These are phyloP conservation scores for Choristoneura rosaceana DNA, from an alignment of 2,888 invertebrate species.

Conservation along the genomic window DNA sequence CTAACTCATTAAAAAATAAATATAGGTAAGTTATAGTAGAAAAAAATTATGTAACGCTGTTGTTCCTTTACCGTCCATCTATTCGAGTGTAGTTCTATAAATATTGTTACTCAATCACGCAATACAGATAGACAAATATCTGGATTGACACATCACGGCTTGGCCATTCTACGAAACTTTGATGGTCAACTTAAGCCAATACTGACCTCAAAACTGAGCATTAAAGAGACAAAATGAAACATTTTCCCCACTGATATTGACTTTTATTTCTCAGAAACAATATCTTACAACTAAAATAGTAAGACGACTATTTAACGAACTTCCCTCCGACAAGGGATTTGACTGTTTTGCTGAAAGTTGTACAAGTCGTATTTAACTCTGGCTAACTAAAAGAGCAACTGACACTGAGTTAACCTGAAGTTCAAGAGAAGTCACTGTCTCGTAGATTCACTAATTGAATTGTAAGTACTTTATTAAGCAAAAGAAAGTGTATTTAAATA, in stretches of 20 bases:
- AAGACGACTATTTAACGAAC: not conserved
- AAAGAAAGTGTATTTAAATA: not conserved
- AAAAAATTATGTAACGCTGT: too few relatives aligned
- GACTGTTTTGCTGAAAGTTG: slow-evolving; percentile 7
- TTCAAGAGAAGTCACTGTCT: slow-evolving; percentile 60
- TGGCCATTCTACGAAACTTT: too few relatives aligned
- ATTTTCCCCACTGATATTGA: not conserved
- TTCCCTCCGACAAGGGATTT: slow-evolving; percentile 5
- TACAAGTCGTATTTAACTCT: slow-evolving; percentile 13
- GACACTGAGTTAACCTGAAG: slow-evolving; percentile 8
- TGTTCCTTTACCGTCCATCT: too few relatives aligned
- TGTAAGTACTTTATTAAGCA: slow-evolving; percentile 1
- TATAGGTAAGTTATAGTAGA: too few relatives aligned
- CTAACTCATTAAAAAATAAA: too few relatives aligned
- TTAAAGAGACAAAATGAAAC: too few relatives aligned
- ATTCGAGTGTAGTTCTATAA: too few relatives aligned
- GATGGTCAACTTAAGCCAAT: too few relatives aligned
- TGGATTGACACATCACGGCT: too few relatives aligned
- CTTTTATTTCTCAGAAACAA: not conserved
- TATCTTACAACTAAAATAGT: not conserved
- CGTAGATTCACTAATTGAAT: slow-evolving; percentile 2
- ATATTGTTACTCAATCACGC: too few relatives aligned
- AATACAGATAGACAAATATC: too few relatives aligned
- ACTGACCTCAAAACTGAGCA: too few relatives aligned
- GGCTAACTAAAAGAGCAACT: slow-evolving; percentile 16